These are phyloP conservation scores for Cheirogaleus medius DNA, from an alignment of 2,113 vertebrate species.

Conservation along the genomic window DNA sequence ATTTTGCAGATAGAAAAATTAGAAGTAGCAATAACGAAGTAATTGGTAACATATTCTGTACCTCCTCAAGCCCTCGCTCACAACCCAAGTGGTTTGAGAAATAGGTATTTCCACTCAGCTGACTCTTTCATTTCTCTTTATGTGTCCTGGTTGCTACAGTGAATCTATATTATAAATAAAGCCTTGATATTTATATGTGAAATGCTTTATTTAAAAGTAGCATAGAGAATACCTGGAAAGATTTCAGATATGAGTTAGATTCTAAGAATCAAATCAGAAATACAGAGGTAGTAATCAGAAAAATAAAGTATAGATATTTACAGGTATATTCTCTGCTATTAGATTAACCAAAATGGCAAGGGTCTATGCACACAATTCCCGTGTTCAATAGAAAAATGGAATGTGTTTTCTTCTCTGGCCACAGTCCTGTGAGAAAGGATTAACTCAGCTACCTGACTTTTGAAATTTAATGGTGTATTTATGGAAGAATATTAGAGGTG, in stretches of 20 bases:
- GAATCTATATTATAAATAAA: neutral
- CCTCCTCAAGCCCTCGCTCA: neutral
- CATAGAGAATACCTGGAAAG: neutral
- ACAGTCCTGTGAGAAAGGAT: constrained; percentile 42
- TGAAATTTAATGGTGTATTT: constrained; percentile 69
- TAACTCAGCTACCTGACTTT: constrained; percentile 66
- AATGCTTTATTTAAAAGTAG: neutral
- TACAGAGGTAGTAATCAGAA: neutral
- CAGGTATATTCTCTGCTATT: neutral
- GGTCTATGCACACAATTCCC: neutral
- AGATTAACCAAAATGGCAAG: constrained; percentile 36
- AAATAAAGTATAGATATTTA: neutral
- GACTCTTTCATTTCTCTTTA: neutral
- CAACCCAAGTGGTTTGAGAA: neutral
- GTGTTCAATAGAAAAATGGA: neutral
- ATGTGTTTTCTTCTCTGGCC: constrained; percentile 51
- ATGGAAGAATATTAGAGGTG: constrained; percentile 58
- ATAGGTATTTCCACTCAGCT: neutral
- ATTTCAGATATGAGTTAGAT: constrained; percentile 28
- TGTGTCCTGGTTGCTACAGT: neutral
- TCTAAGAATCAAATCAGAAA: constrained; percentile 19
- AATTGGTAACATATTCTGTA: neutral
- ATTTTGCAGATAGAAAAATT: neutral
- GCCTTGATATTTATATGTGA: neutral
- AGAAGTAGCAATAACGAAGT: neutral